A percentile compares a stretch with the other conserved stretches of the same genome.
These are phyloP conservation scores for Drosophila aff. DNA, from an alignment of 1,140 invertebrate genomes.

Conservation along the genomic window DNA sequence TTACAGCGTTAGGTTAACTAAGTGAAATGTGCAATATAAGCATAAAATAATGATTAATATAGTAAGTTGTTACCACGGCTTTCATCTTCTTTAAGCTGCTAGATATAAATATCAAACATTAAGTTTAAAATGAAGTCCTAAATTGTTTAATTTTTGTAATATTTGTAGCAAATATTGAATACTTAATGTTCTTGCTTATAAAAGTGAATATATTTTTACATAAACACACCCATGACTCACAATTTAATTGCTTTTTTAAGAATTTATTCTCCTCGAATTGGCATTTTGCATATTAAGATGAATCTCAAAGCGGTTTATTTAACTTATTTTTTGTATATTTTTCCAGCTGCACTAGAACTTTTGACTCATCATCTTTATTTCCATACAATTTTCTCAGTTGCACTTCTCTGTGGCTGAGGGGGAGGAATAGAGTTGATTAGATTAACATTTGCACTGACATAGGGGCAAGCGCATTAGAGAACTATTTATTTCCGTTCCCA, in stretches of 20 bases:
- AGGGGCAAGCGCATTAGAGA: constrained; percentile 55
- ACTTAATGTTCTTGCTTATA: no score
- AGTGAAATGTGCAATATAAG: background rate
- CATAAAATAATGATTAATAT: background rate
- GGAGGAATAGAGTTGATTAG: constrained; percentile 56
- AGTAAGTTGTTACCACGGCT: background rate
- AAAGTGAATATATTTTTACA: background rate
- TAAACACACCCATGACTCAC: background rate
- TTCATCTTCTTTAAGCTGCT: no score
- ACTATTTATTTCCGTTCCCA: constrained; percentile 28
- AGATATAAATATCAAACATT: no score
- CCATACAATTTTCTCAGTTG: background rate
- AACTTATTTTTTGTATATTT: constrained; percentile 1
- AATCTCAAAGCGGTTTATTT: background rate
- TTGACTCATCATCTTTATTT: background rate
- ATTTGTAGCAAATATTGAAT: no score
- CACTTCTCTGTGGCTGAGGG: background rate
- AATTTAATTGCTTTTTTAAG: background rate
- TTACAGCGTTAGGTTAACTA: background rate
- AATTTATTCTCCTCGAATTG: background rate
- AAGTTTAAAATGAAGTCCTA: no score
- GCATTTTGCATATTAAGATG: background rate
- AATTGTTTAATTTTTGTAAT: no score
- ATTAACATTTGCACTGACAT: constrained; percentile 71
- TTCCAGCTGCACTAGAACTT: background rate